These are phyloP conservation scores for Nasonia oneida DNA, from an alignment of 2,888 invertebrate species.

Conservation along the genomic window DNA sequence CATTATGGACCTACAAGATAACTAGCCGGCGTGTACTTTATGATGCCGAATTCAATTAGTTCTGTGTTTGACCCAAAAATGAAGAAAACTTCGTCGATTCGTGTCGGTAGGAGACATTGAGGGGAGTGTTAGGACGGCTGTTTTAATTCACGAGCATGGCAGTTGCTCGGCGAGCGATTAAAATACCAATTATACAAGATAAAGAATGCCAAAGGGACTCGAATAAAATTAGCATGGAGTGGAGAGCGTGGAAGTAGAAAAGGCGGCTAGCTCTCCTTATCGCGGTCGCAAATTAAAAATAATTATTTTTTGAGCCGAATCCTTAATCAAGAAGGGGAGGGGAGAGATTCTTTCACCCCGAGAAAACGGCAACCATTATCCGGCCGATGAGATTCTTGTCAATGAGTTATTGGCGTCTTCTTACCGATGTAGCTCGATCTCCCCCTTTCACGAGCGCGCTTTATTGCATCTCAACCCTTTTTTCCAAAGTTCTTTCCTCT, in stretches of 20 bases:
- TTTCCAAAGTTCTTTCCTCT: slow-evolving; percentile 71
- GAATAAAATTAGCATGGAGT: slow-evolving; percentile 74
- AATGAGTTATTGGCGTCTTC: slow-evolving; percentile 78
- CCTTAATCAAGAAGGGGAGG: slow-evolving; percentile 73
- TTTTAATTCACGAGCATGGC: slow-evolving; percentile 43
- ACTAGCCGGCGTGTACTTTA: slow-evolving; percentile 14
- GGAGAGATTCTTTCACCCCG: slow-evolving; percentile 64
- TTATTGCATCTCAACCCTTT: slow-evolving; percentile 76
- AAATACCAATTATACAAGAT: slow-evolving; percentile 70
- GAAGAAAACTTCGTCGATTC: slow-evolving; percentile 37
- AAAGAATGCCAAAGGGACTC: slow-evolving; percentile 70
- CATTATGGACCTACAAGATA: slow-evolving; percentile 54
- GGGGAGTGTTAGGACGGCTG: slow-evolving; percentile 18
- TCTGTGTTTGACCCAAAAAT: slow-evolving; percentile 34
- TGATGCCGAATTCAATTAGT: slow-evolving; percentile 20
- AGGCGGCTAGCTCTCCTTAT: slow-evolving; percentile 70
- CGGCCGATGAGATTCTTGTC: slow-evolving; percentile 78
- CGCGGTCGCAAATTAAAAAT: slow-evolving; percentile 78
- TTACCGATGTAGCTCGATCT: slow-evolving; percentile 68
- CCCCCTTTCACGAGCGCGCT: slow-evolving; percentile 71
- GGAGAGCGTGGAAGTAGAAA: slow-evolving; percentile 70
- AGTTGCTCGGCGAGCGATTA: slow-evolving; percentile 65
- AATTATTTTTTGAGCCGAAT: slow-evolving; percentile 78
- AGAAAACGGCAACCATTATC: slow-evolving; percentile 76
- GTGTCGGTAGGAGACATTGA: slow-evolving; percentile 36